Evolutionary conservation across 1,140 invertebrate genomes (phyloP).

Genomic region (Papilio machaon): DNA sequence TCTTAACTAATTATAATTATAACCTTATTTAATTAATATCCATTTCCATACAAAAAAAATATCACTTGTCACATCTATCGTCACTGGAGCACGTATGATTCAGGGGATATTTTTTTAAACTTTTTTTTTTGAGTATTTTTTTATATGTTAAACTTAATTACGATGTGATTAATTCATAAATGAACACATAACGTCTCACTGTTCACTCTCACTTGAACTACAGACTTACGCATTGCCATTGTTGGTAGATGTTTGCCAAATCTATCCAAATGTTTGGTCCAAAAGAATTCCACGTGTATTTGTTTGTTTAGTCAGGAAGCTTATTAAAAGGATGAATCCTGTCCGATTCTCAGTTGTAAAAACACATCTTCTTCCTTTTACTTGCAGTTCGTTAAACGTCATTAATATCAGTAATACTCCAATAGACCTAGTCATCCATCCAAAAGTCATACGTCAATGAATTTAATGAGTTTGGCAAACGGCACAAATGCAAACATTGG

Average conservation of each 20-base stretch:
- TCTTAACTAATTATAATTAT: slow-evolving; percentile 45
- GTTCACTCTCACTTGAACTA: slow-evolving; percentile 36
- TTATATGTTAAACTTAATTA: slow-evolving; percentile 42
- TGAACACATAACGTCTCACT: slow-evolving; percentile 55
- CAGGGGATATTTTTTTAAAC: slow-evolving; percentile 53
- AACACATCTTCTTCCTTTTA: background rate
- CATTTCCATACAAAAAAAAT: slow-evolving; percentile 62
- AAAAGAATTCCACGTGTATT: background rate
- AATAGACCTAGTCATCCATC: background rate
- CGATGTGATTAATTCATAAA: slow-evolving; percentile 48
- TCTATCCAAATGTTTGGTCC: background rate
- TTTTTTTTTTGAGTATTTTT: slow-evolving; percentile 72
- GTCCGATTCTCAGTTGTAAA: background rate
- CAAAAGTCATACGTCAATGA: slow-evolving; percentile 25
- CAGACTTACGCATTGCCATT: slow-evolving; percentile 8
- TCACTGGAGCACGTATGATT: slow-evolving; percentile 67
- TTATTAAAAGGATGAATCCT: background rate
- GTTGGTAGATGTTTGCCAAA: slow-evolving; percentile 23
- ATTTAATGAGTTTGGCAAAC: slow-evolving; percentile 32
- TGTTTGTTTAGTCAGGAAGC: background rate
- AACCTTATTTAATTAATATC: slow-evolving; percentile 51
- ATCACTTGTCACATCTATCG: slow-evolving; percentile 69
- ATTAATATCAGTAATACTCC: slow-evolving; percentile 16
- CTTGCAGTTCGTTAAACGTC: slow-evolving; percentile 15
- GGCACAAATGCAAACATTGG: slow-evolving; percentile 20